Evolutionary conservation across 2,888 invertebrate species (phyloP).

Genomic region (Parapristionchus giblindavisi): DNA sequence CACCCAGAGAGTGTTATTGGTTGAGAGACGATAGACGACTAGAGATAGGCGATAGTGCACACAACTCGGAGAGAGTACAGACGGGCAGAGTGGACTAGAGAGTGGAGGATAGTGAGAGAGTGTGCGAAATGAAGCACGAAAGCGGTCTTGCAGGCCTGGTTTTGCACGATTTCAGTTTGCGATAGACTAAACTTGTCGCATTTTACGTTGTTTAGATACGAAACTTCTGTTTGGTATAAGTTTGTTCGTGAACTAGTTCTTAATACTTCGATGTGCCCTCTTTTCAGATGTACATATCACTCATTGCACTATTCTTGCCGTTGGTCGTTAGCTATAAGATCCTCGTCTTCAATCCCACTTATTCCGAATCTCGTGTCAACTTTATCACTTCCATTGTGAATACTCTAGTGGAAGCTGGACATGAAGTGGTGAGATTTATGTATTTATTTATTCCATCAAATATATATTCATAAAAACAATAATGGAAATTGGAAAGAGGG

Average conservation of each 20-base stretch:
- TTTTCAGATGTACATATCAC: not conserved
- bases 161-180: too few species aligned
- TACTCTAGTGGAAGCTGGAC: slow-evolving; percentile 7
- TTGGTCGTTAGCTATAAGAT: slow-evolving; percentile 11
- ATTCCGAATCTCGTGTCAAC: not conserved
- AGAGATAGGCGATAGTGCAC: not conserved
- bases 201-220: too few species aligned
- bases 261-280: not conserved
- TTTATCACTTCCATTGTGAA: slow-evolving; percentile 12
- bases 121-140: too few species aligned
- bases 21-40: too few species aligned
- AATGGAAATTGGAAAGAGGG: too few species aligned
- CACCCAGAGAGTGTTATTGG: too few species aligned
- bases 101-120: too few species aligned
- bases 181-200: too few species aligned
- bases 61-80: not conserved
- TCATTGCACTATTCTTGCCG: not conserved
- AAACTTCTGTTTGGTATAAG: too few species aligned
- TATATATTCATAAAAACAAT: too few species aligned
- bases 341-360: slow-evolving; percentile 24
- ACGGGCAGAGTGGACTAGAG: not conserved
- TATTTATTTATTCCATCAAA: not conserved
- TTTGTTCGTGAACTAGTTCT: too few species aligned
- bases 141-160: not conserved
- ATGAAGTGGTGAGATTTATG: not conserved